phyloP scores from a whole-genome alignment of 2,113 vertebrate genomes.

The Sinosuthora webbiana region DNA sequence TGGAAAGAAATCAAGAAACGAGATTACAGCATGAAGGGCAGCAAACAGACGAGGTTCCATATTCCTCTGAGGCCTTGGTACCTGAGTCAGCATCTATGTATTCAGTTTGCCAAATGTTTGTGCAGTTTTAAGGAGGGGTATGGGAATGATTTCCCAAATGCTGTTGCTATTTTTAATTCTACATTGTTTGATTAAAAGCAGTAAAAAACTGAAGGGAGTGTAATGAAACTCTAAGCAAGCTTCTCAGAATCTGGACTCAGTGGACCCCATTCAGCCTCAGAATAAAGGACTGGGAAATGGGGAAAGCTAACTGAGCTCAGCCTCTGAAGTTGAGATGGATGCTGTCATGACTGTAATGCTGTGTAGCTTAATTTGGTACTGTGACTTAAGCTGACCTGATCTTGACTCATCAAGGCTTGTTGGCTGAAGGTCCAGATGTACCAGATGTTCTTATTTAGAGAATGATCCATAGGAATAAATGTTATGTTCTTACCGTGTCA shows the following conservation, averaged over 20 bases:
- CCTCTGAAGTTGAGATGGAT: not conserved
- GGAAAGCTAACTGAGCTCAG: not conserved
- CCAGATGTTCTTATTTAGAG: constrained; percentile 16
- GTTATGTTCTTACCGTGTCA: not conserved
- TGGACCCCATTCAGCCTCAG: not conserved
- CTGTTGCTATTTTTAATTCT: not conserved
- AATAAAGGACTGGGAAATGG: not conserved
- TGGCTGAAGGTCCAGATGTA: not conserved
- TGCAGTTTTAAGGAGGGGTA: not conserved
- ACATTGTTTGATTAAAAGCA: not conserved
- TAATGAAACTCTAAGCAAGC: not conserved
- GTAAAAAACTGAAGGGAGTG: not conserved
- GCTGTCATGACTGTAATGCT: not conserved
- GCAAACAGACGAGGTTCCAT: not conserved
- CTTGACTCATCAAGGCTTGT: not conserved
- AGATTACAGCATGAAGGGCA: not conserved
- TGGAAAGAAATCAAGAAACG: not conserved
- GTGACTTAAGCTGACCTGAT: not conserved
- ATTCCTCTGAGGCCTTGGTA: not conserved
- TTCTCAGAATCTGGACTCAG: not conserved
- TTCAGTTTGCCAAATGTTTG: constrained; percentile 14
- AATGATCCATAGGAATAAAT: not conserved
- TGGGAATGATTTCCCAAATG: not conserved
- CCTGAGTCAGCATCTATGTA: not conserved
- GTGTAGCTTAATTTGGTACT: not conserved